Evolutionary conservation across 2,797 vertebrate genomes (phyloP), one percentile per base, ranked within the genome.

Genomic region (Triplophysa bombifrons): DNA sequence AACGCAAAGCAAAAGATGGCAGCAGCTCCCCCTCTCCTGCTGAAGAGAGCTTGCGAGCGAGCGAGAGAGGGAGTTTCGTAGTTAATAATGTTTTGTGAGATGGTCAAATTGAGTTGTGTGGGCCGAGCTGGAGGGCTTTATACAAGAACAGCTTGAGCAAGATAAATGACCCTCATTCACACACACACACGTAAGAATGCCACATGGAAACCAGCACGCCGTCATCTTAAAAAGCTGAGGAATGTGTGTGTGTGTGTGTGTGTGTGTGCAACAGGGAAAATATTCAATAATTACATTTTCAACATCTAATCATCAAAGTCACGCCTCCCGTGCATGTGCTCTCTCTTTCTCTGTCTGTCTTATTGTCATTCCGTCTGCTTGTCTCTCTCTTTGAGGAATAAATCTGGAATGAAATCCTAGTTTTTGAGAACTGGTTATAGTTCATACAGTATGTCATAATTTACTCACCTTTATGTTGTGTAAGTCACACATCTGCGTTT

Each of bases 131-230:
- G 72, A 81, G 83, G 84, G 83, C 67, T 76, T 64, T 70, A 80
- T 83, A 89, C 87, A 88, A 90, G 89, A 87, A 87, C 87, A 86
- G 87, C 90, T 86, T 88, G 88, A 91, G 90, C 85, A 94, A 92
- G 92, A 94, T 90, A 90, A 92, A 94, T 92, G 90, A 89, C 90
- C 90, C 90, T 91, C 91, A 63, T 76, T 84, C 55, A 65, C 56
- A 68, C 70, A n/a, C n/a, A n/a, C n/a, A 50, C 64, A 68, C 64
- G 55, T 27, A 41, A 53, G 34, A 41, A 66, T 55, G 12, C 30
- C 63, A 60, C 58, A 65, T 1, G 44, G 34, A 76, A 76, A 67
- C 61, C 38, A 65, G 50, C 74, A 27, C 65, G 7, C 14, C 50
- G 67, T 67, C 38, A 56, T 65, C 61, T 67, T 67, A 55, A 67